phyloP scores from a whole-genome alignment of 2,888 invertebrate genomes.

The Amblyjoppa fuscipennis region DNA sequence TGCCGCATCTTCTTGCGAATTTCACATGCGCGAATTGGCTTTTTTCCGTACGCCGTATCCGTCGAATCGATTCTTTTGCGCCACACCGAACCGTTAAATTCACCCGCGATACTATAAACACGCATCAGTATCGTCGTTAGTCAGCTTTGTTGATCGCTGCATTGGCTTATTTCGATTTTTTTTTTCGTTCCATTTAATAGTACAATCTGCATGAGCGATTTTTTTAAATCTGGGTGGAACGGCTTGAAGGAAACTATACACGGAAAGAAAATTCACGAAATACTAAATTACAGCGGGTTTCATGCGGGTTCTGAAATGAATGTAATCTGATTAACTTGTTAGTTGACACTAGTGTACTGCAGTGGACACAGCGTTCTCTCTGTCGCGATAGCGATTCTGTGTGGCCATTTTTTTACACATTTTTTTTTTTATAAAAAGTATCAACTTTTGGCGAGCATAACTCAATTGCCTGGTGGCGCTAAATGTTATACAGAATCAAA shows the following conservation, averaged over 20 bases:
- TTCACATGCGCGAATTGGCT: slow-evolving; percentile 12
- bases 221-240: slow-evolving; percentile 31
- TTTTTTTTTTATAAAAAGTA: slow-evolving; percentile 25
- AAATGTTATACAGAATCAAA: neutral
- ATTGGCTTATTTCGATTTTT: slow-evolving; percentile 53
- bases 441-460: slow-evolving; percentile 8
- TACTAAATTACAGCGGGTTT: slow-evolving; percentile 14
- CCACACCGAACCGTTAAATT: slow-evolving; percentile 57
- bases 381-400: slow-evolving; percentile 54
- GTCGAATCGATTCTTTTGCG: slow-evolving; percentile 35
- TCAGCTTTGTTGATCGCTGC: slow-evolving; percentile 62
- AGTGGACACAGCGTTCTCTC: slow-evolving; percentile 7
- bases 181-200: slow-evolving; percentile 8
- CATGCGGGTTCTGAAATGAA: slow-evolving; percentile 14
- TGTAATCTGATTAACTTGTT: slow-evolving; percentile 4
- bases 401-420: slow-evolving; percentile 30
- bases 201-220: slow-evolving; percentile 58
- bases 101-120: slow-evolving; percentile 39
- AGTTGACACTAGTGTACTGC: slow-evolving; percentile 6
- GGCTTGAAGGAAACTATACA: slow-evolving; percentile 7
- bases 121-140: slow-evolving; percentile 32
- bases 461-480: neutral
- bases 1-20: slow-evolving; percentile 7
- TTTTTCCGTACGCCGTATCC: neutral
- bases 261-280: slow-evolving; percentile 2